Conservation (phyloP, 2,888 invertebrate genomes). For the Andrena minutula region DNA sequence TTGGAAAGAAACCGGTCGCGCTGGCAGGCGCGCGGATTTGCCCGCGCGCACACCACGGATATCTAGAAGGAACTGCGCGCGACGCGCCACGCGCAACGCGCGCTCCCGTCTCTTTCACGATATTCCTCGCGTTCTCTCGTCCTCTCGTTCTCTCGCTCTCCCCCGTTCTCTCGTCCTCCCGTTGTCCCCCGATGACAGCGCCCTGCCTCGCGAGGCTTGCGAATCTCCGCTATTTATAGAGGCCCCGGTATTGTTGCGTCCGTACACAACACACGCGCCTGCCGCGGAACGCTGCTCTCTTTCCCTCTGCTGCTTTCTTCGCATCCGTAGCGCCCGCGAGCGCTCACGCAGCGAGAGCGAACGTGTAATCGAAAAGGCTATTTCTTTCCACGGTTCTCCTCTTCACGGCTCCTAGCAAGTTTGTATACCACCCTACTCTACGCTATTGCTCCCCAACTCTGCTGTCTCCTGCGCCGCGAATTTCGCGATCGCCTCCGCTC, state of each 20-base stretch:
- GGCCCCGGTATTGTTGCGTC: conserved; percentile 69
- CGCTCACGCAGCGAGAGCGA: background rate
- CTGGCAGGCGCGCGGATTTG: background rate
- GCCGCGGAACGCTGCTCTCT: background rate
- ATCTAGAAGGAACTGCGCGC: conserved; percentile 47
- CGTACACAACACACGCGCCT: conserved; percentile 14
- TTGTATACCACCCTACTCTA: conserved; percentile 9
- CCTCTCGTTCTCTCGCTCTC: conserved; percentile 37
- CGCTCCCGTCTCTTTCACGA: conserved; percentile 50
- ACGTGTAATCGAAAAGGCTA: background rate
- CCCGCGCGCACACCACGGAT: conserved; percentile 23
- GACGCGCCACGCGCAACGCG: conserved; percentile 39
- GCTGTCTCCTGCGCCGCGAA: conserved; percentile 4
- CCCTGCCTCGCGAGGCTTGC: conserved; percentile 37
- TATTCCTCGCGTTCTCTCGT: conserved; percentile 32
- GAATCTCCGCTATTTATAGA: conserved; percentile 70
- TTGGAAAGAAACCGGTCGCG: background rate
- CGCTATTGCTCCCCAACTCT: background rate
- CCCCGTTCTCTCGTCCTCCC: conserved; percentile 26
- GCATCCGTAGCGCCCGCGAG: background rate
- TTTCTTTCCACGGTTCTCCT: background rate
- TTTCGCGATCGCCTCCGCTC: background rate
- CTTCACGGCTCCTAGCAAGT: background rate
- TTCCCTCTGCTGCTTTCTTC: background rate
- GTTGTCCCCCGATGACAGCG: conserved; percentile 45